Conservation (phyloP, 2,888 invertebrate species). For the Nomada lathburiana region DNA sequence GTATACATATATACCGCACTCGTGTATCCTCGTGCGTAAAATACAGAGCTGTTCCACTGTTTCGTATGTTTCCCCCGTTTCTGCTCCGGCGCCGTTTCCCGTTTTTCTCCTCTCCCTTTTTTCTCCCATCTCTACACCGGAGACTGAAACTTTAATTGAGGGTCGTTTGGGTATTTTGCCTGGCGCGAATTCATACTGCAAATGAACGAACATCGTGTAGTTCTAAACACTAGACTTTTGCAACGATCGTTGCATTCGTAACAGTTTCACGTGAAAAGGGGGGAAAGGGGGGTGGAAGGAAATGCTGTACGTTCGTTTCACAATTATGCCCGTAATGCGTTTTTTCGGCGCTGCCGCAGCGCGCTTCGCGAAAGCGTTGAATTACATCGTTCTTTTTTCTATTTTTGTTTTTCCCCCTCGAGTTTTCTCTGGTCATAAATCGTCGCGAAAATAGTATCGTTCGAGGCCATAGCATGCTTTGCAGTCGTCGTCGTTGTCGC, state of each 20-base stretch:
- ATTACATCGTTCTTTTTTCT: constrained; percentile 21
- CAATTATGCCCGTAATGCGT: constrained; percentile 16
- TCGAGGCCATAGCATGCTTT: constrained; percentile 35
- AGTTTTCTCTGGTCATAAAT: constrained; percentile 19
- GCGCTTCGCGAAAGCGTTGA: constrained; percentile 16
- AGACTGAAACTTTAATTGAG: constrained; percentile 54
- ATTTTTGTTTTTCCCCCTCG: background rate
- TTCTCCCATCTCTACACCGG: background rate
- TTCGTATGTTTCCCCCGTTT: constrained; percentile 32
- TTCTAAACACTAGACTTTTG: constrained; percentile 6
- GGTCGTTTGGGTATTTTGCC: constrained; percentile 35
- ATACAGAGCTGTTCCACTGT: constrained; percentile 38
- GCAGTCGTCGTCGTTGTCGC: background rate
- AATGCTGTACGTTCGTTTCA: constrained; percentile 16
- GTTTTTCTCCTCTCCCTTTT: background rate
- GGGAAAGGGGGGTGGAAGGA: background rate
- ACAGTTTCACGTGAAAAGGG: background rate
- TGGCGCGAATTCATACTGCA: constrained; percentile 33
- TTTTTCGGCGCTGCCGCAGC: background rate
- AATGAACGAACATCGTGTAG: constrained; percentile 16
- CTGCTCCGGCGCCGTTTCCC: background rate
- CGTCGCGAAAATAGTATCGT: constrained; percentile 29
- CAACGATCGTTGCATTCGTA: background rate
- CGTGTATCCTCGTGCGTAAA: constrained; percentile 40
- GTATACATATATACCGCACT: background rate